Conservation (phyloP, 2,113 vertebrate genomes). For the Accipiter virgatus region DNA sequence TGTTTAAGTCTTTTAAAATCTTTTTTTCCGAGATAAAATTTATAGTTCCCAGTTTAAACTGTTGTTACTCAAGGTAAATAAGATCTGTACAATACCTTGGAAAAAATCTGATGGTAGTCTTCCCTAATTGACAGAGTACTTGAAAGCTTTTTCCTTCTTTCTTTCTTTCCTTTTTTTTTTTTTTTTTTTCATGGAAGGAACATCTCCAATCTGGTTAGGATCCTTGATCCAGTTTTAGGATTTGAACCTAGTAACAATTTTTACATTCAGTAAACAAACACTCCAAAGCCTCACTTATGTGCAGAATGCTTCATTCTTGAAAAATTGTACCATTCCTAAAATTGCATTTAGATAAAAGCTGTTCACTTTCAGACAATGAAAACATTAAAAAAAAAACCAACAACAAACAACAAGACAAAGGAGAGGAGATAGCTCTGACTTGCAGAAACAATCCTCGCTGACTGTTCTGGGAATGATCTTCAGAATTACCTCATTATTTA, state of each 20-base stretch:
- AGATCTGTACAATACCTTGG: not conserved
- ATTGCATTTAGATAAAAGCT: not conserved
- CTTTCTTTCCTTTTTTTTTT: no score
- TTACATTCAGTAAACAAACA: not conserved
- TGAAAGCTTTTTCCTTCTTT: not conserved
- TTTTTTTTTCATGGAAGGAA: not conserved
- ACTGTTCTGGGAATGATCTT: constrained; percentile 45
- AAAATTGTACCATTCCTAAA: not conserved
- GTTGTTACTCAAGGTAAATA: not conserved
- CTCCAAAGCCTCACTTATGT: not conserved
- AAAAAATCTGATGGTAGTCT: not conserved
- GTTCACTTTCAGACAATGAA: not conserved
- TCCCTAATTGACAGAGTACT: not conserved
- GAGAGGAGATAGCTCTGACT: not conserved
- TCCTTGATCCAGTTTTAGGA: not conserved
- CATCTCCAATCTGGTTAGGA: not conserved
- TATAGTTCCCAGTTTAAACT: not conserved
- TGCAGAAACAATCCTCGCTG: not conserved
- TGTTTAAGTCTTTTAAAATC: not conserved
- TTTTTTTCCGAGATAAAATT: not conserved
- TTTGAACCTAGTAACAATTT: not conserved
- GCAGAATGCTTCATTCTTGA: not conserved
- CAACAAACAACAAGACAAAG: not conserved
- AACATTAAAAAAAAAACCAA: not conserved
- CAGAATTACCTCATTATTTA: constrained; percentile 72